Evolutionary conservation across 2,113 vertebrate genomes (phyloP).

Genomic region (Hirundichthys speculiger): DNA sequence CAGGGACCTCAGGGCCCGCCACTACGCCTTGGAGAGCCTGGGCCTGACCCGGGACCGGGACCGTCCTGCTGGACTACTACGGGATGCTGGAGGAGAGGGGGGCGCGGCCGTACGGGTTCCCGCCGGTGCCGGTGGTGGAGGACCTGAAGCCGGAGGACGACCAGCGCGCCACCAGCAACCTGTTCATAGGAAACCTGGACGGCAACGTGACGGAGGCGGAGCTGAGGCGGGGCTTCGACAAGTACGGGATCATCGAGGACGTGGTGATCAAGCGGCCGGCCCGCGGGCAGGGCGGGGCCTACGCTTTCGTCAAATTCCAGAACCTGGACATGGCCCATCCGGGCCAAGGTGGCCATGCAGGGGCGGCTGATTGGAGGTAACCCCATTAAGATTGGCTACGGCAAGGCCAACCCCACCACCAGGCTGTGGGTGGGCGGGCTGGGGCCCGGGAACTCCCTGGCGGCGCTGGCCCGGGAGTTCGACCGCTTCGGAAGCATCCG

Average conservation of each 20-base stretch:
- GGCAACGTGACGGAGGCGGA: slow-evolving; percentile 92
- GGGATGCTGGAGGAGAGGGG: slow-evolving; percentile 91
- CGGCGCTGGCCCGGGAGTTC: slow-evolving; percentile 93
- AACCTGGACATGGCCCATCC: slow-evolving; percentile 98
- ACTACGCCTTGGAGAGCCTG: slow-evolving; percentile 86
- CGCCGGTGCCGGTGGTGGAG: slow-evolving; percentile 85
- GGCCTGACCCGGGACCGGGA: slow-evolving; percentile 87
- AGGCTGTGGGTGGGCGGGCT: slow-evolving; percentile 97
- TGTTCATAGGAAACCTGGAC: slow-evolving; percentile 97
- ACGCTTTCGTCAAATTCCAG: slow-evolving; percentile 98
- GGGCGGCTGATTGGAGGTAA: slow-evolving; percentile 92
- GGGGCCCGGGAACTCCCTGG: slow-evolving; percentile 90
- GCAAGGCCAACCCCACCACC: slow-evolving; percentile 96
- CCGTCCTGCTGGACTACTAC: slow-evolving; percentile 91
- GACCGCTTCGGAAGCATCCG: slow-evolving; percentile 97
- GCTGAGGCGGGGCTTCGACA: slow-evolving; percentile 92
- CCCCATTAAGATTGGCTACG: slow-evolving; percentile 96
- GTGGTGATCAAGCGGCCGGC: slow-evolving; percentile 96
- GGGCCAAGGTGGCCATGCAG: slow-evolving; percentile 97
- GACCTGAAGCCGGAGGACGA: slow-evolving; percentile 97
- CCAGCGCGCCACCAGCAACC: slow-evolving; percentile 94
- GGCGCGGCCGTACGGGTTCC: slow-evolving; percentile 87
- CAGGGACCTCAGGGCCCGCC: slow-evolving; percentile 85
- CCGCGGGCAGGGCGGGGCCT: slow-evolving; percentile 90
- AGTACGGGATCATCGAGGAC: slow-evolving; percentile 96